phyloP scores from a whole-genome alignment of 1,140 invertebrate species.

The Halesus radiatus region DNA sequence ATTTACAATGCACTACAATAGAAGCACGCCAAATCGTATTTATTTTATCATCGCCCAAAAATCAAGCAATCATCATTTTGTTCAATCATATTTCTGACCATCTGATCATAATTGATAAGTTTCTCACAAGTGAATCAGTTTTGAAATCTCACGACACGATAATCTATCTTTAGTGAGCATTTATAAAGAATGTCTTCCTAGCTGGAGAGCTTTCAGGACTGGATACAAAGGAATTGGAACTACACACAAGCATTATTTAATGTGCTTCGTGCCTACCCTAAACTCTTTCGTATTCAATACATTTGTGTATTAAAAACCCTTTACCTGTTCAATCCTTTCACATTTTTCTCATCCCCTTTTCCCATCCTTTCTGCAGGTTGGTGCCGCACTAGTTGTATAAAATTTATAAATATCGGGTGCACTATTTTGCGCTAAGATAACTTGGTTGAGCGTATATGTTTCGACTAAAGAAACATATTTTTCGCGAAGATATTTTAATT shows the following conservation, averaged over 20 bases:
- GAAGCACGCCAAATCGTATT: neutral
- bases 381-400: neutral
- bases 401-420: too few species aligned
- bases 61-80: constrained; percentile 14
- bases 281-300: constrained; percentile 33
- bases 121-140: constrained; percentile 13
- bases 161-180: constrained; percentile 5
- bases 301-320: constrained; percentile 36
- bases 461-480: too few species aligned
- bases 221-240: constrained; percentile 23
- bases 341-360: neutral
- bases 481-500: too few species aligned
- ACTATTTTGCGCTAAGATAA: too few species aligned
- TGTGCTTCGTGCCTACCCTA: constrained; percentile 20
- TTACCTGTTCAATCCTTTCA: constrained; percentile 25
- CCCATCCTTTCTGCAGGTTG: constrained; percentile 21
- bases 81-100: neutral
- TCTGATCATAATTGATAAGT: constrained; percentile 12
- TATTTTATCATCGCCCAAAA: neutral
- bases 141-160: constrained; percentile 12
- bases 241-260: constrained; percentile 35
- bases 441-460: too few species aligned
- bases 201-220: constrained; percentile 3
- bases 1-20: too few species aligned
- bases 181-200: constrained; percentile 19